These are phyloP conservation scores for Noctuana brunneofusca DNA, from an alignment of 2,888 invertebrate species.

Conservation along the genomic window DNA sequence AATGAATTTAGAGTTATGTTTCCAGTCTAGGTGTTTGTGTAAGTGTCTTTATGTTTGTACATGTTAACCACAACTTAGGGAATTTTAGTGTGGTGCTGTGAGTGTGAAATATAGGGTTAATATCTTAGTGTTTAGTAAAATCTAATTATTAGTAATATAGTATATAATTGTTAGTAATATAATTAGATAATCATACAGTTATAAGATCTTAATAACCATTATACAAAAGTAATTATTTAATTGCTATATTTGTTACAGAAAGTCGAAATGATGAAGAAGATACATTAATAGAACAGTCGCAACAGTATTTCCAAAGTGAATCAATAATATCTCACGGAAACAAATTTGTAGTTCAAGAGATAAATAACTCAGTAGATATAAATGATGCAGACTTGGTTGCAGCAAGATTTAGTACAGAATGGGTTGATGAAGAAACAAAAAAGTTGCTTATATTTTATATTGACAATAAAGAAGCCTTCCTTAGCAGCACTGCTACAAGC, in stretches of 20 bases:
- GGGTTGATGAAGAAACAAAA: constrained; percentile 64
- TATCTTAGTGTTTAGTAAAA: no score
- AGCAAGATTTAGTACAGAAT: constrained; percentile 46
- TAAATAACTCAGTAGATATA: constrained; percentile 38
- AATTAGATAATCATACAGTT: no score
- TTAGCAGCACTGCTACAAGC: constrained; percentile 56
- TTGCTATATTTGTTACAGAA: constrained; percentile 52
- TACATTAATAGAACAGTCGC: constrained; percentile 35
- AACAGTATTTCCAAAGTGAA: constrained; percentile 36
- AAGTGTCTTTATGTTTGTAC: no score
- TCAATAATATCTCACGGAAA: constrained; percentile 38
- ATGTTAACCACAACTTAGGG: no score
- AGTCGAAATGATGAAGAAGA: constrained; percentile 48
- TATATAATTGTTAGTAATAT: no score
- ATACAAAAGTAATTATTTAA: no score
- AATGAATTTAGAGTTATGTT: no score
- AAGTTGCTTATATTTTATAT: constrained; percentile 66
- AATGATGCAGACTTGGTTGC: constrained; percentile 41
- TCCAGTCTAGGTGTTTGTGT: no score
- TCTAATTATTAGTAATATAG: no score
- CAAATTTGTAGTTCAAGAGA: constrained; percentile 42
- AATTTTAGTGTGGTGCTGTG: no score
- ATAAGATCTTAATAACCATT: no score
- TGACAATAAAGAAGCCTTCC: constrained; percentile 70
- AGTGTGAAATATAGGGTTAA: no score